A percentile compares a stretch with the other conserved stretches of the same genome.
Evolutionary conservation across 2,888 invertebrate species (phyloP).

Genomic region (Apodemia mormo): DNA sequence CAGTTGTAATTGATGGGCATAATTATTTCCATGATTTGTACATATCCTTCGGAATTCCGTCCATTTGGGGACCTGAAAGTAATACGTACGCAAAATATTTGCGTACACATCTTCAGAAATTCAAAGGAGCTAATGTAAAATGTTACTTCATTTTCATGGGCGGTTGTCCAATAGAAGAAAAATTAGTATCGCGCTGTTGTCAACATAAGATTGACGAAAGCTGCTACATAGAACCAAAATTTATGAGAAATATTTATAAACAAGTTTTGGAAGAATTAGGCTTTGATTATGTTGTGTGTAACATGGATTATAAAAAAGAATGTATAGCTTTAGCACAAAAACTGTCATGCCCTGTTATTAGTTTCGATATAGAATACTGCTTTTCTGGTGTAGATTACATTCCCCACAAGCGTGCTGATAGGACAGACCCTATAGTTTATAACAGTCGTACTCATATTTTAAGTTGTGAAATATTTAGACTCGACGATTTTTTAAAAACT

Average conservation of each 20-base stretch:
- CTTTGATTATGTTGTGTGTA: conserved; percentile 43
- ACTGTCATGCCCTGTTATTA: conserved; percentile 48
- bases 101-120: conserved; percentile 40
- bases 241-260: conserved; percentile 42
- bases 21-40: conserved; percentile 45
- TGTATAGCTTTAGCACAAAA: conserved; percentile 48
- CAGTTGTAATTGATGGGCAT: conserved; percentile 51
- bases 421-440: conserved; percentile 34
- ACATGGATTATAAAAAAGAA: conserved; percentile 35
- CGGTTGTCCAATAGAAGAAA: conserved; percentile 39
- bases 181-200: neutral
- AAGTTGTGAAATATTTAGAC: neutral
- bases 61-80: conserved; percentile 47
- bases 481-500: neutral
- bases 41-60: conserved; percentile 34
- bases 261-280: conserved; percentile 48
- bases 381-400: conserved; percentile 46
- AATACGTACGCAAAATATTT: conserved; percentile 44
- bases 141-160: conserved; percentile 51
- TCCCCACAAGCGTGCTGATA: conserved; percentile 20
- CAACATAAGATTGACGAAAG: conserved; percentile 33
- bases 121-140: conserved; percentile 45
- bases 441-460: conserved; percentile 22
- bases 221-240: conserved; percentile 36
- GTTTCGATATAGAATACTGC: conserved; percentile 46